Evolutionary conservation across 2,888 invertebrate genomes (phyloP).

Genomic region (Drosophila rellima): DNA sequence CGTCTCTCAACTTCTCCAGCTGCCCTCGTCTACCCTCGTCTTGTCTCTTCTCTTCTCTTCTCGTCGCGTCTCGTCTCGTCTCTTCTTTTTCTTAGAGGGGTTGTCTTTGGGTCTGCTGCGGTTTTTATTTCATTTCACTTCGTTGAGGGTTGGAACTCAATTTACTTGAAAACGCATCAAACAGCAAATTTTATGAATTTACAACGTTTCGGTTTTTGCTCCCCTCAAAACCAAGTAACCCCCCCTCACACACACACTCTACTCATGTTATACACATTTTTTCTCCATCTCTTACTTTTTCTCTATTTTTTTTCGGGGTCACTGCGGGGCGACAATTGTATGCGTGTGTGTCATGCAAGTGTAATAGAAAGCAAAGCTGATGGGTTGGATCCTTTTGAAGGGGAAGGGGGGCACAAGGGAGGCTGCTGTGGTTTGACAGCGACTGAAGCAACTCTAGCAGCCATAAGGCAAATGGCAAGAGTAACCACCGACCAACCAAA

Average conservation of each 20-base stretch:
- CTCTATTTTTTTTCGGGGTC: constrained; percentile 59
- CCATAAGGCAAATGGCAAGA: constrained; percentile 78
- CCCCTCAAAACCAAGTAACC: background rate
- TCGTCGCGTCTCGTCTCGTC: background rate
- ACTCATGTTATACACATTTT: constrained; percentile 28
- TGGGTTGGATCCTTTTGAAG: constrained; percentile 49
- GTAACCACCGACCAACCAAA: constrained; percentile 74
- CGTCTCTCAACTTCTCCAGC: constrained; percentile 9
- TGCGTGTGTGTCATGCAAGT: constrained; percentile 74
- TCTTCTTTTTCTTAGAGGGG: constrained; percentile 5
- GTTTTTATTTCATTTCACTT: constrained; percentile 80
- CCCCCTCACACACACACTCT: background rate
- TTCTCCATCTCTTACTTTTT: constrained; percentile 35
- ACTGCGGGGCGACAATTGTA: constrained; percentile 75
- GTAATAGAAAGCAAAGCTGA: constrained; percentile 79
- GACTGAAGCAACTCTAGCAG: constrained; percentile 31
- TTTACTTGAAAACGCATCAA: constrained; percentile 82
- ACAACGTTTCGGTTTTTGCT: constrained; percentile 76
- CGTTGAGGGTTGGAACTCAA: constrained; percentile 81
- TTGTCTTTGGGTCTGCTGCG: constrained; percentile 59
- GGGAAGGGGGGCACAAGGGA: constrained; percentile 55
- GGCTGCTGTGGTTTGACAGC: constrained; percentile 52
- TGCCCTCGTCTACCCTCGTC: background rate
- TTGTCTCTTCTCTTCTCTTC: constrained; percentile 2
- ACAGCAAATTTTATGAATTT: constrained; percentile 82